Conservation (phyloP, 2,888 invertebrate species). For the Rhagium mordax region DNA sequence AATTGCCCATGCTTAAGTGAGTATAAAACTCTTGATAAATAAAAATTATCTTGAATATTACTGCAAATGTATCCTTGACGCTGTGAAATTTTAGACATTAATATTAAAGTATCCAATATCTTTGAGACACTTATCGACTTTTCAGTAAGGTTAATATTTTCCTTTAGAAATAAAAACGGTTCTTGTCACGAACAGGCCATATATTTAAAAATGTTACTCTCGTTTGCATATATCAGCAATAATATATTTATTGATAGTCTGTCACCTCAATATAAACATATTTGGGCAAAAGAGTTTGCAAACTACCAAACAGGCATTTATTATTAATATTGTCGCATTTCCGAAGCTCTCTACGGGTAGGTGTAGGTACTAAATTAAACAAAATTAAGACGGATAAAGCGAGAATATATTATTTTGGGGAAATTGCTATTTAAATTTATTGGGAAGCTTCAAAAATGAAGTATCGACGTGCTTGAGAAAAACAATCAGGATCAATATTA, state of each 20-base stretch:
- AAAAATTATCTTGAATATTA: neutral
- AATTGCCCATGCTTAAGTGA: neutral
- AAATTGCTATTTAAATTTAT: too few species aligned
- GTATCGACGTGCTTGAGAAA: too few species aligned
- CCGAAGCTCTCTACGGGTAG: too few species aligned
- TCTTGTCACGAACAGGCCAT: slow-evolving; percentile 2
- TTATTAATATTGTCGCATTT: too few species aligned
- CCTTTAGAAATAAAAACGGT: neutral
- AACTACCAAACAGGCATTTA: too few species aligned
- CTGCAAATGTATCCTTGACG: neutral
- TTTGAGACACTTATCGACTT: neutral
- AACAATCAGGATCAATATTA: too few species aligned
- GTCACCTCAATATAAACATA: neutral
- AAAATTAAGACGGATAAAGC: too few species aligned
- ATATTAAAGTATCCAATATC: neutral
- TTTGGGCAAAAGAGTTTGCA: too few species aligned
- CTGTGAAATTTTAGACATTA: neutral
- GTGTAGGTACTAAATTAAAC: too few species aligned
- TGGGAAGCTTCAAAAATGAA: too few species aligned
- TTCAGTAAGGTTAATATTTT: slow-evolving; percentile 10
- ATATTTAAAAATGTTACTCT: neutral
- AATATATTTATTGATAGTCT: neutral
- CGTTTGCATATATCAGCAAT: neutral
- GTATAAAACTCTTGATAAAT: neutral
- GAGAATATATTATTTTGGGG: too few species aligned